Evolutionary conservation across 2,113 vertebrate species (phyloP).

Genomic region (Myrmophylax atrothorax): DNA sequence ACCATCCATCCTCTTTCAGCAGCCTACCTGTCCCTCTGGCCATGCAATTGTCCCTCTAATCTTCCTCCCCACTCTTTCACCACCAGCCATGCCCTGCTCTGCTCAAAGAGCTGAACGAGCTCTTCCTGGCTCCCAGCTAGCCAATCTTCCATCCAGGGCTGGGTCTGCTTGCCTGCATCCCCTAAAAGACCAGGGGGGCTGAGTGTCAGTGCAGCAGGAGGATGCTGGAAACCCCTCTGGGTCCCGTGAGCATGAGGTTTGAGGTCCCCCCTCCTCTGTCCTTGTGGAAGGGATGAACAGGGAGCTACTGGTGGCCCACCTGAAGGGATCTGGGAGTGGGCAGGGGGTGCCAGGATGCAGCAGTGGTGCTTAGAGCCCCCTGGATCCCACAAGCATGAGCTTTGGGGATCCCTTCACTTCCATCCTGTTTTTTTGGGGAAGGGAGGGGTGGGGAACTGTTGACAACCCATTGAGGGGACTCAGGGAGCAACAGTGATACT

Average conservation of each 20-base stretch:
- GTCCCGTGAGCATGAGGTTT: neutral
- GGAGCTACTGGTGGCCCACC: neutral
- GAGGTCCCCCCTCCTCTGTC: neutral
- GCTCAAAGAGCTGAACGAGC: neutral
- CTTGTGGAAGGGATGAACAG: neutral
- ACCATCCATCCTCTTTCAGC: neutral
- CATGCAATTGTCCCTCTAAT: neutral
- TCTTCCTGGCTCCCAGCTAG: neutral
- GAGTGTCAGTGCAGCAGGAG: neutral
- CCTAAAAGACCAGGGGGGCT: accelerated
- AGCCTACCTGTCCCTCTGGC: neutral
- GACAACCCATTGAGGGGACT: neutral
- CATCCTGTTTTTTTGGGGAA: neutral
- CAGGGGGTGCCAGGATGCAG: neutral
- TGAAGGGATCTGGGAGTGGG: neutral
- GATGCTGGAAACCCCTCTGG: neutral
- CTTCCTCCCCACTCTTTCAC: neutral
- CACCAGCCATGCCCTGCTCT: neutral
- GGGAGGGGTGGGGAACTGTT: neutral
- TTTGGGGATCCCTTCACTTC: neutral
- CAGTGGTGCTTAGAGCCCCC: neutral
- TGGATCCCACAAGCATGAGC: no score
- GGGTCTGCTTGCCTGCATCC: neutral
- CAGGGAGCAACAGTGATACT: neutral
- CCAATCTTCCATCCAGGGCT: neutral